Evolutionary conservation across 2,113 vertebrate genomes (phyloP).

Genomic region (Oostethus manadensis): DNA sequence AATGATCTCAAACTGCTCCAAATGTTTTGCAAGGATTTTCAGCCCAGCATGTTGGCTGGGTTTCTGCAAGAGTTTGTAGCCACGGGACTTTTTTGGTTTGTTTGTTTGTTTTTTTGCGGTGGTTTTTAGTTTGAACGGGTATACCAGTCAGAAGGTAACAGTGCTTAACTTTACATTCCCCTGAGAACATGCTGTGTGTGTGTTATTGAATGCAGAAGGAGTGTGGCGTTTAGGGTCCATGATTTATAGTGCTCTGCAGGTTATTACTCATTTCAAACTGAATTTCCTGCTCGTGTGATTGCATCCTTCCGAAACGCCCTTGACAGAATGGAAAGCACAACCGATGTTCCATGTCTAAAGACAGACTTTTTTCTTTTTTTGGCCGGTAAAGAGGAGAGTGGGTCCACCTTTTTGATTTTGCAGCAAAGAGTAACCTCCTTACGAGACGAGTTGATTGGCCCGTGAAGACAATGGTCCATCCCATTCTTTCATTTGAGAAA

Average conservation of each 20-base stretch:
- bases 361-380: constrained; percentile 42
- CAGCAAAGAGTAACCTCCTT: constrained; percentile 57
- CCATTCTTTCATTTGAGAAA: constrained; percentile 29
- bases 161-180: constrained; percentile 8
- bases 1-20: not conserved
- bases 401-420: constrained; percentile 46
- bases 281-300: constrained; percentile 60
- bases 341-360: constrained; percentile 60
- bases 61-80: not conserved
- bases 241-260: constrained; percentile 60
- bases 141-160: not conserved
- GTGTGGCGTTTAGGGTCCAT: constrained; percentile 41
- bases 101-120: not conserved
- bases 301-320: constrained; percentile 62
- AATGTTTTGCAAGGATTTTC: not conserved
- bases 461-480: constrained; percentile 38
- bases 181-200: constrained; percentile 16
- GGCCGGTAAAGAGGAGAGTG: not conserved
- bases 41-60: not conserved
- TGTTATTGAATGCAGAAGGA: constrained; percentile 13
- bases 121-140: not conserved
- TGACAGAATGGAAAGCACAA: constrained; percentile 65
- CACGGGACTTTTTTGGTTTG: not conserved
- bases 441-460: constrained; percentile 37
- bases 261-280: constrained; percentile 65